Evolutionary conservation across 2,888 invertebrate species (phyloP).

Genomic region (Odontothrips loti): DNA sequence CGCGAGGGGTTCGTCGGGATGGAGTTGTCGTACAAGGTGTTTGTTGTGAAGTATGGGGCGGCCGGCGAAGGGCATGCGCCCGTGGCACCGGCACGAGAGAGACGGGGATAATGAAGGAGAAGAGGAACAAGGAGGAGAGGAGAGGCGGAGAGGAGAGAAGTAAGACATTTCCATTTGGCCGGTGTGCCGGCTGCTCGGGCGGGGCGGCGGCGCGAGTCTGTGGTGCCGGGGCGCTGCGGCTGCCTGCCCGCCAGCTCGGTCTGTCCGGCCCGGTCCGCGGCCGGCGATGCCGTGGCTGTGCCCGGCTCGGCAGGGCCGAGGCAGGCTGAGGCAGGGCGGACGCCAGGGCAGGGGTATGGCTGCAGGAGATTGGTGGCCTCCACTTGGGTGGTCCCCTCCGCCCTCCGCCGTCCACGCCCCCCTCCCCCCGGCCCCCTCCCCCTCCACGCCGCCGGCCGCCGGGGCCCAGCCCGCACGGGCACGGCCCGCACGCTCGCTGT

Average conservation of each 20-base stretch:
- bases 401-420: not conserved
- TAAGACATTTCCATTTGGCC: slow-evolving; percentile 25
- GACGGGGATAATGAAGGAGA: not conserved
- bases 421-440: not conserved
- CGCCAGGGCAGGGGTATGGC: not conserved
- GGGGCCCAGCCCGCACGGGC: not conserved
- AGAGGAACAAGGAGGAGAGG: not conserved
- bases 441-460: not conserved
- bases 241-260: not conserved
- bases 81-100: not conserved
- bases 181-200: slow-evolving; percentile 8
- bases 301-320: not conserved
- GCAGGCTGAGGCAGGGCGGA: not conserved
- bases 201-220: not conserved
- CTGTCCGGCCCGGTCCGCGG: not conserved
- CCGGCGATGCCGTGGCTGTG: not conserved
- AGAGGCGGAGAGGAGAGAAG: slow-evolving; percentile 15
- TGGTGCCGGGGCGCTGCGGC: not conserved
- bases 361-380: slow-evolving; percentile 24
- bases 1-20: not conserved
- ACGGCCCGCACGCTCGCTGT: not conserved
- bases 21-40: too few relatives aligned
- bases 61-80: too few relatives aligned
- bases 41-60: too few relatives aligned
- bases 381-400: slow-evolving; percentile 18